Base-by-base conservation (phyloP, 1,140 invertebrate species). In the Apis laboriosa region DNA sequence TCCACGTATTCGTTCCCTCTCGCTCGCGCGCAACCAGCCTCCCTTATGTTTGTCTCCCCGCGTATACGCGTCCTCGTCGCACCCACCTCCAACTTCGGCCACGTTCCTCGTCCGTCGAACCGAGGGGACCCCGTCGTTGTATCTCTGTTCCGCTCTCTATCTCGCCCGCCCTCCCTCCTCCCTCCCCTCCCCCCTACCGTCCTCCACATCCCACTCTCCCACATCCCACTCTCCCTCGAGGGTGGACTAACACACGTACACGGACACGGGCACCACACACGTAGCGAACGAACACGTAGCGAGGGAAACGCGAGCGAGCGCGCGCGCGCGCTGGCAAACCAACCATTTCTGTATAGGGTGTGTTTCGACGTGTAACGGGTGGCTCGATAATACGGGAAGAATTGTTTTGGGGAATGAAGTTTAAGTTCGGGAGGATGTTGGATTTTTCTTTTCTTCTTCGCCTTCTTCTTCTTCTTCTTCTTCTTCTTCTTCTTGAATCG, bases 331-430 rank as follows among this genome's bases (percentile, higher is more conserved):
- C 71, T 68, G 71, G 93, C 91, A 91, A 93, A 93, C 91, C 91
- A 91, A 93, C 91, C 92, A 92, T 93, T 92, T 92, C 92, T 93
- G 86, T 92, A 91, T 89, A 91, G 92, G 90, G 91, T 92, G 91
- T 92, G 90, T 92, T 93, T 92, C 91, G 87, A 89, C 85, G 91
- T 90, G 89, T 92, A 93, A 93, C 92, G 93, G 92, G 91, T 93
- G 91, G 88, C 88, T 66, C 76, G 9, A 11, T 81, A 72, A 56
- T 61, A 63, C 58, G 4, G 63, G 49, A 15, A n/a, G 60, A n/a
- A 43, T 61, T 15, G n/a, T 17, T 9, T 17, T 11, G 9, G 19
- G 3, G 3, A n/a, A 51, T 49, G 2, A 24, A 43, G 0, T 11
- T 34, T 3, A 34, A 4, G 28, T 12, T 11, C 3, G 13, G 9